A percentile compares a stretch with the other conserved stretches of the same genome.
These are phyloP conservation scores for Horisme vitalbata DNA, from an alignment of 2,888 invertebrate genomes.

Conservation along the genomic window DNA sequence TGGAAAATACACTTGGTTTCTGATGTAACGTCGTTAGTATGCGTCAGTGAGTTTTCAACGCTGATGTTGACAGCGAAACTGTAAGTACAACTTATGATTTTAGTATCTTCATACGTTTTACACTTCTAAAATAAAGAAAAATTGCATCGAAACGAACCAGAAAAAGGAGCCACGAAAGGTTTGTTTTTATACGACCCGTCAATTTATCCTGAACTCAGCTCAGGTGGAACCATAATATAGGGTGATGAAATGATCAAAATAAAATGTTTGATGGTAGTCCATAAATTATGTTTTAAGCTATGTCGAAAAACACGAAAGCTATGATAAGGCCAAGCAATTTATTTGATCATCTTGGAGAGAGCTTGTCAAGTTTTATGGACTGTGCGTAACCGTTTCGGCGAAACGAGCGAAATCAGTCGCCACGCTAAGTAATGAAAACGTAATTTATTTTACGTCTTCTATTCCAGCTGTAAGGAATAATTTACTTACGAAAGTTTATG, in stretches of 20 bases:
- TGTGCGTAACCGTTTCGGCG: conserved; percentile 1
- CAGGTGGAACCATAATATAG: conserved; percentile 4
- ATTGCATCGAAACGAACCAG: no score
- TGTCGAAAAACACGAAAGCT: not conserved
- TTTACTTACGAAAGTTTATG: conserved; percentile 9
- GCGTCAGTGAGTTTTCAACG: no score
- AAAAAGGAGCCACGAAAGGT: no score
- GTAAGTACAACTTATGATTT: no score
- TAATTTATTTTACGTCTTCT: conserved; percentile 22
- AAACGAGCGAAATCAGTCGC: conserved; percentile 19
- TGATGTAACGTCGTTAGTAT: no score
- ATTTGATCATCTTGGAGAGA: not conserved
- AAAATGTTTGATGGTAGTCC: no score
- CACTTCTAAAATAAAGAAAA: no score
- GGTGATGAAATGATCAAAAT: conserved; percentile 1
- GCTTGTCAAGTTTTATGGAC: conserved; percentile 14
- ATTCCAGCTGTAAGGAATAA: conserved; percentile 9
- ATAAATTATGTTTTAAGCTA: not conserved
- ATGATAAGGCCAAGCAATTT: not conserved
- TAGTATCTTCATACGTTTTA: no score
- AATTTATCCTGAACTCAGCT: no score
- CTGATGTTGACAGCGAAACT: no score
- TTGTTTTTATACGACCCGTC: no score
- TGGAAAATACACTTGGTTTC: no score
- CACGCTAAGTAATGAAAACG: conserved; percentile 23